phyloP scores from a whole-genome alignment of 1,140 invertebrate genomes.

The Schlechtendalia chinensis region DNA sequence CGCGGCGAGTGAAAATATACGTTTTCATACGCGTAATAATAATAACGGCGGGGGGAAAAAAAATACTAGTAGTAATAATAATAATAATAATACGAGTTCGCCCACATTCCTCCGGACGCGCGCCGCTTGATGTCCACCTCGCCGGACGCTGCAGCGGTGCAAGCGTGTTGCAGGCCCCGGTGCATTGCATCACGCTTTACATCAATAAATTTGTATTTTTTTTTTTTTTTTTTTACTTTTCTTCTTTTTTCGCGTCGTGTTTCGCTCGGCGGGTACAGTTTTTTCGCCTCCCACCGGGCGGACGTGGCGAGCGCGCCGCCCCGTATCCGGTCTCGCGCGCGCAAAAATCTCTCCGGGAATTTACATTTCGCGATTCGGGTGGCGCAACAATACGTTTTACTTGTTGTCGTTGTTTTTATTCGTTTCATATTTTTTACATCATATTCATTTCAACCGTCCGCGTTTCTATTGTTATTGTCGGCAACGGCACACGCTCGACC shows the following conservation, averaged over 20 bases:
- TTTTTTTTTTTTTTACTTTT: background rate
- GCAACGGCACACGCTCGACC: background rate
- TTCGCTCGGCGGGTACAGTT: background rate
- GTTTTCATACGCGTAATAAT: background rate
- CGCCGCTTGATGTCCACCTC: slow-evolving; percentile 10
- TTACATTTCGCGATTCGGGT: too few relatives aligned
- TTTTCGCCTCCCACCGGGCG: background rate
- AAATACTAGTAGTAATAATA: background rate
- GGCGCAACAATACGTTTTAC: background rate
- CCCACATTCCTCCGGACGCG: slow-evolving; percentile 36
- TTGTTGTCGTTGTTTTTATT: background rate
- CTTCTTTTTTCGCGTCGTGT: too few relatives aligned
- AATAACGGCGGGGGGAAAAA: background rate
- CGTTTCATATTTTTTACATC: too few relatives aligned
- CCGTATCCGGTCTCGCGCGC: background rate
- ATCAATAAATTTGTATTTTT: background rate
- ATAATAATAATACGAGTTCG: slow-evolving; percentile 10
- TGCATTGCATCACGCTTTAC: slow-evolving; percentile 1
- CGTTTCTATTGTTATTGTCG: slow-evolving; percentile 14
- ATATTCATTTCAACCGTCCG: too few relatives aligned
- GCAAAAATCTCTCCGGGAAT: too few relatives aligned
- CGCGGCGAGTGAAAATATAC: slow-evolving; percentile 8
- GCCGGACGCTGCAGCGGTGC: too few relatives aligned
- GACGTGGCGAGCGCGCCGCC: too few relatives aligned
- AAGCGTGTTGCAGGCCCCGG: too few relatives aligned